Conservation (phyloP, 1,140 invertebrate genomes). For the Bombus pyrosoma region DNA sequence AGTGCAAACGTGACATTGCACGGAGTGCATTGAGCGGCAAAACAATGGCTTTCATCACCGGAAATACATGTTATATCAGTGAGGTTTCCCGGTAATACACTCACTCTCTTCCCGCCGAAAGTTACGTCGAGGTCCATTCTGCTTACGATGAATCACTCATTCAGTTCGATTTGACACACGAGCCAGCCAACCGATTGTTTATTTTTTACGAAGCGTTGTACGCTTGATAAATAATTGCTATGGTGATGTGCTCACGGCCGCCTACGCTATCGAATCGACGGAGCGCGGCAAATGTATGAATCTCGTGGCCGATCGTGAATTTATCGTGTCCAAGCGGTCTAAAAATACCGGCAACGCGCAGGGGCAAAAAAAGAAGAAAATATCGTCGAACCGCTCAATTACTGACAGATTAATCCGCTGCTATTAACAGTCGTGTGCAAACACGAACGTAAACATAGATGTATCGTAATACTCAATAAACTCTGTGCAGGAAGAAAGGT, state of each 20-base stretch:
- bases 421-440: not conserved
- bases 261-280: not conserved
- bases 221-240: slow-evolving; percentile 29
- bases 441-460: slow-evolving; percentile 1
- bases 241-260: slow-evolving; percentile 11
- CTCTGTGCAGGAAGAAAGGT: not conserved
- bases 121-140: slow-evolving; percentile 18
- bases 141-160: slow-evolving; percentile 49
- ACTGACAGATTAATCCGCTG: not conserved
- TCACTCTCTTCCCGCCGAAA: slow-evolving; percentile 60
- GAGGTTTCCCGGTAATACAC: slow-evolving; percentile 22
- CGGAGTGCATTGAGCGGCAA: not conserved
- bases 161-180: slow-evolving; percentile 39
- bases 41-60: slow-evolving; percentile 39
- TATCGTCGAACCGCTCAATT: not conserved
- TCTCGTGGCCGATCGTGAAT: not conserved
- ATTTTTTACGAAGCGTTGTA: slow-evolving; percentile 4
- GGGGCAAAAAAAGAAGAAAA: not conserved
- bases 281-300: slow-evolving; percentile 43
- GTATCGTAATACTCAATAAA: not conserved
- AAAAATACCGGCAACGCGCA: slow-evolving; percentile 16
- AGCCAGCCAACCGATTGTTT: slow-evolving; percentile 18
- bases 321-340: not conserved
- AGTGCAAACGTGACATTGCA: not conserved
- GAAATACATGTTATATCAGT: slow-evolving; percentile 29